Conservation (phyloP, 2,113 vertebrate species). For the Hystrix brachyura region DNA sequence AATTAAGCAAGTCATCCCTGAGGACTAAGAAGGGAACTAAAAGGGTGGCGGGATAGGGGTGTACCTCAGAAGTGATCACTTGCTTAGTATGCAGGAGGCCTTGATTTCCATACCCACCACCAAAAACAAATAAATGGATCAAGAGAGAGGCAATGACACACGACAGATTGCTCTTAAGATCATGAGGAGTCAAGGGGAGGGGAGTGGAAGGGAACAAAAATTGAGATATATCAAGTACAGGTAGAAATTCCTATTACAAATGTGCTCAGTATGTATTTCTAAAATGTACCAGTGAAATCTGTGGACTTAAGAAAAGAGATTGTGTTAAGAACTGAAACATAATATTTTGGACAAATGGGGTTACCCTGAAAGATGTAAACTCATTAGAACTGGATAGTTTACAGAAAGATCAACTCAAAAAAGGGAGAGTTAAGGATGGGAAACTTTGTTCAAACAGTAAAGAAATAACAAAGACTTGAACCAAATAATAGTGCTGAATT, state of each 20-base stretch:
- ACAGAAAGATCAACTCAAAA: background rate
- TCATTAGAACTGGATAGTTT: too few species aligned
- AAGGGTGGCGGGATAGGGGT: fast-evolving
- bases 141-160: background rate
- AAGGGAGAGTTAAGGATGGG: background rate
- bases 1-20: background rate
- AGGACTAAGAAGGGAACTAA: background rate
- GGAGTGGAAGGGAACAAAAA: too few species aligned
- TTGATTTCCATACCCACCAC: background rate
- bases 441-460: background rate
- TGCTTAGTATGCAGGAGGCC: too few species aligned
- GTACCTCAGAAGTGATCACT: background rate
- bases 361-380: background rate
- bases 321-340: background rate
- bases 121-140: background rate
- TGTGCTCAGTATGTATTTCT: too few species aligned
- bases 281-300: too few species aligned
- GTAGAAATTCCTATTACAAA: too few species aligned
- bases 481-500: background rate
- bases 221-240: too few species aligned
- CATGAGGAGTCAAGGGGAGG: background rate
- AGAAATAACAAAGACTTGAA: background rate
- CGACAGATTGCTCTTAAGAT: background rate
- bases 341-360: background rate
- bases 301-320: background rate